phyloP scores from a whole-genome alignment of 2,113 vertebrate genomes.

The Tetrax tetrax region DNA sequence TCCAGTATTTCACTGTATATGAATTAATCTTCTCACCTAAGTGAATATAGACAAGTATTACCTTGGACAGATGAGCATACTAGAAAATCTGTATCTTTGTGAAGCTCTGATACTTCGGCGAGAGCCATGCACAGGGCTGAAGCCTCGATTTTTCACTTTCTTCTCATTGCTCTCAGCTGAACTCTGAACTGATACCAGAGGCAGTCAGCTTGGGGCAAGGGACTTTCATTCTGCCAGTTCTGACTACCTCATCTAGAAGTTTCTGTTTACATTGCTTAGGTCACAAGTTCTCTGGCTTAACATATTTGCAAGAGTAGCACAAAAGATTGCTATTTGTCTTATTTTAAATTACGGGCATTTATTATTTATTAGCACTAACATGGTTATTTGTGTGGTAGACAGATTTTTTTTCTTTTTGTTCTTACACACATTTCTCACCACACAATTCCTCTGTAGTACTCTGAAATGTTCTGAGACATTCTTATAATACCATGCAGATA shows the following conservation, averaged over 20 bases:
- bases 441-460: background rate
- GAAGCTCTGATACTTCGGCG: background rate
- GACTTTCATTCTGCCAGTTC: background rate
- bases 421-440: background rate
- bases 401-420: background rate
- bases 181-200: background rate
- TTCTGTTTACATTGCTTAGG: background rate
- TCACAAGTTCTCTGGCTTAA: background rate
- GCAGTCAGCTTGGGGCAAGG: background rate
- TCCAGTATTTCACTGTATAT: background rate
- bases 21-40: background rate
- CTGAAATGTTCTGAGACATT: background rate
- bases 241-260: background rate
- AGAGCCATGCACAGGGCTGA: background rate
- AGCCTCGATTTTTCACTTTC: background rate
- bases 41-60: background rate
- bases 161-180: background rate
- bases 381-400: background rate
- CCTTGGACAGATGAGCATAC: background rate
- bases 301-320: background rate
- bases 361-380: background rate
- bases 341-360: background rate
- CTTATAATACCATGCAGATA: background rate
- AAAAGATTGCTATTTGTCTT: background rate
- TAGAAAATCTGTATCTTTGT: background rate